These are phyloP conservation scores for Brienomyrus brachyistius DNA, from an alignment of 2,113 vertebrate species.

Conservation along the genomic window DNA sequence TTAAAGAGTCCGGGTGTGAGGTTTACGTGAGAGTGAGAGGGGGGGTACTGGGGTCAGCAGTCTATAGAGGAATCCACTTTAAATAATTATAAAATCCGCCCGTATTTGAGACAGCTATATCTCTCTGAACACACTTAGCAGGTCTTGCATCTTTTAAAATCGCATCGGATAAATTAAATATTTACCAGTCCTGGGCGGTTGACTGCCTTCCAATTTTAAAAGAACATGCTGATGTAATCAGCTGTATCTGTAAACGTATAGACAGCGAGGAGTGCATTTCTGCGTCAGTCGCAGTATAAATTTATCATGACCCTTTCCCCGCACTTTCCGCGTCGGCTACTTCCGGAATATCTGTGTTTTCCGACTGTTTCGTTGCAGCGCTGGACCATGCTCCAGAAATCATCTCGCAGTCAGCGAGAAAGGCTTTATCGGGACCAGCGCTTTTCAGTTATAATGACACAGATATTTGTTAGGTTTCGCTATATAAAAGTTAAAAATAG, in stretches of 20 bases:
- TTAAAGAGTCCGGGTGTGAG: not conserved
- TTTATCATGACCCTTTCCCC: constrained; percentile 25
- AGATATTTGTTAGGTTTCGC: not conserved
- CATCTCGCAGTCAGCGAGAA: not conserved
- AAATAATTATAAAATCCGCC: constrained; percentile 30
- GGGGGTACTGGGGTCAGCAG: not conserved
- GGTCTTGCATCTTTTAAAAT: constrained; percentile 30
- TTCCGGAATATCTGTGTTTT: not conserved
- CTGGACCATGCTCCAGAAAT: not conserved
- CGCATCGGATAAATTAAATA: constrained; percentile 36
- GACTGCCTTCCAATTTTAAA: constrained; percentile 47
- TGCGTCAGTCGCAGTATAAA: constrained; percentile 20
- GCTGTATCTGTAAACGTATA: constrained; percentile 27
- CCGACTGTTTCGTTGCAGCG: not conserved
- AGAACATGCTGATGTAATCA: constrained; percentile 40
- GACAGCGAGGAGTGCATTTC: constrained; percentile 25
- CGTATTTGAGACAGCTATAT: not conserved
- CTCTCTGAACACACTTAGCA: not conserved
- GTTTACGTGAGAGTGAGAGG: not conserved
- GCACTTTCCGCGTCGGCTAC: constrained; percentile 7
- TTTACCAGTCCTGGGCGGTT: constrained; percentile 37
- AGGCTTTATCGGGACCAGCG: not conserved
- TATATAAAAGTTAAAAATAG: not conserved
- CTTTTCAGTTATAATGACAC: not conserved
- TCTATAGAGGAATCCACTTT: constrained; percentile 21